Evolutionary conservation across 2,113 vertebrate genomes (phyloP).

Genomic region (Balaeniceps rex): DNA sequence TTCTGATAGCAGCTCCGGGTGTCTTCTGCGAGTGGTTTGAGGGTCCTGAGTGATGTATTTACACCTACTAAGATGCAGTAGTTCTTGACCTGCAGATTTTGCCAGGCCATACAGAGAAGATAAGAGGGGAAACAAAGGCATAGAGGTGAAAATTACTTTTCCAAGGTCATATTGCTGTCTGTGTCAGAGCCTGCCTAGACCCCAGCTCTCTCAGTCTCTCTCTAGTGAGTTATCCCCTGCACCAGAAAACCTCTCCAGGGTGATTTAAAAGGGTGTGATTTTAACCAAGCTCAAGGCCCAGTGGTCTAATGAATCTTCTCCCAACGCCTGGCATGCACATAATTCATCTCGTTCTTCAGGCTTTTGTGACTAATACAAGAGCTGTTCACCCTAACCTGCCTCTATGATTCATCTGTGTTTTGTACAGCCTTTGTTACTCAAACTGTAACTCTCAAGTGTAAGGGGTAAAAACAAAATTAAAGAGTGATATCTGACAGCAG

Average conservation of each 20-base stretch:
- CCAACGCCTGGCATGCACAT: background rate
- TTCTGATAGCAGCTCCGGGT: background rate
- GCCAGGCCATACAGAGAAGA: background rate
- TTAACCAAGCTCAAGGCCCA: constrained; percentile 47
- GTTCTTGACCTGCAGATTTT: background rate
- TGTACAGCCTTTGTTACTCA: constrained; percentile 4
- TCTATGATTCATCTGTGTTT: constrained; percentile 31
- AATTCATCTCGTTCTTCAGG: background rate
- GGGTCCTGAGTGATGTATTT: fast-evolving
- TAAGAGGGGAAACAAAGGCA: background rate
- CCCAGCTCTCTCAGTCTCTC: background rate
- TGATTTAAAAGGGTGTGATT: constrained; percentile 38
- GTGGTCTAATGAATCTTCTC: constrained; percentile 33
- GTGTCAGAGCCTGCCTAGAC: background rate
- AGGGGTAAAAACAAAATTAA: constrained; percentile 21
- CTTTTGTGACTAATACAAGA: constrained; percentile 21
- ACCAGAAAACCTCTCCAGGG: constrained; percentile 1
- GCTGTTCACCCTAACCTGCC: constrained; percentile 13
- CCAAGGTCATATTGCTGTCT: background rate
- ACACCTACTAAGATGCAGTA: background rate
- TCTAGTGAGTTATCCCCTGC: background rate
- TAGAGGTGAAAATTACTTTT: background rate
- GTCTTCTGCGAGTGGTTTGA: background rate
- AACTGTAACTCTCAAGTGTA: background rate
- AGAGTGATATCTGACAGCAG: constrained; percentile 6